These are phyloP conservation scores for Yasuhikotakia modesta DNA, from an alignment of 2,797 vertebrate genomes.

Conservation along the genomic window DNA sequence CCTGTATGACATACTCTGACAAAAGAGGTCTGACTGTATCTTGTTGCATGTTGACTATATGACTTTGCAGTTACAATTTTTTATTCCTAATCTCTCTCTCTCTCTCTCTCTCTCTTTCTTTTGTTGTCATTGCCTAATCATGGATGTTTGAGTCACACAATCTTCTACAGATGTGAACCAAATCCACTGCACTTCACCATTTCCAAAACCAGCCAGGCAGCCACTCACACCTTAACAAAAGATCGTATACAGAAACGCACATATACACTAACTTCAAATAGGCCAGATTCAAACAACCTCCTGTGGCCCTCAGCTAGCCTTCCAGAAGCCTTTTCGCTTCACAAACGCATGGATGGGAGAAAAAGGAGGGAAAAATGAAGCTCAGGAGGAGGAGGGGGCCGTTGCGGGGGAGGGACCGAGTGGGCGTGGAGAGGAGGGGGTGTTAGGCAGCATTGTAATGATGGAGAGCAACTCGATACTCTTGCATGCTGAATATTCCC, in stretches of 20 bases:
- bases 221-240: neutral
- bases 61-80: neutral
- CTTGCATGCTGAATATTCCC: slow-evolving; percentile 81
- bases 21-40: too few relatives aligned
- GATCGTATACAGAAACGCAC: slow-evolving; percentile 1
- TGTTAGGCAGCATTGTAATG: slow-evolving; percentile 72
- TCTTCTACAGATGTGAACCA: slow-evolving; percentile 31
- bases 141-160: neutral
- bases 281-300: slow-evolving; percentile 57
- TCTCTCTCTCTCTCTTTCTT: slow-evolving; percentile 5
- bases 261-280: slow-evolving; percentile 54
- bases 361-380: slow-evolving; percentile 38
- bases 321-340: slow-evolving; percentile 68
- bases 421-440: slow-evolving; percentile 56
- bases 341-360: slow-evolving; percentile 51
- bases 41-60: too few relatives aligned
- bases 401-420: slow-evolving; percentile 33
- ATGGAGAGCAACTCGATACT: slow-evolving; percentile 81
- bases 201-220: slow-evolving; percentile 27
- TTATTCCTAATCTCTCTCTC: neutral
- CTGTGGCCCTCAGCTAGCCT: slow-evolving; percentile 66
- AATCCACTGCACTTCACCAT: slow-evolving; percentile 41
- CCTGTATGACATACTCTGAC: too few relatives aligned
- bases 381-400: slow-evolving; percentile 51
- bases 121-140: slow-evolving; percentile 21